Percentiles rank a stretch among this genome's conserved stretches.
Evolutionary conservation across 2,797 vertebrate genomes (phyloP).

Genomic region (Remorina albescens): DNA sequence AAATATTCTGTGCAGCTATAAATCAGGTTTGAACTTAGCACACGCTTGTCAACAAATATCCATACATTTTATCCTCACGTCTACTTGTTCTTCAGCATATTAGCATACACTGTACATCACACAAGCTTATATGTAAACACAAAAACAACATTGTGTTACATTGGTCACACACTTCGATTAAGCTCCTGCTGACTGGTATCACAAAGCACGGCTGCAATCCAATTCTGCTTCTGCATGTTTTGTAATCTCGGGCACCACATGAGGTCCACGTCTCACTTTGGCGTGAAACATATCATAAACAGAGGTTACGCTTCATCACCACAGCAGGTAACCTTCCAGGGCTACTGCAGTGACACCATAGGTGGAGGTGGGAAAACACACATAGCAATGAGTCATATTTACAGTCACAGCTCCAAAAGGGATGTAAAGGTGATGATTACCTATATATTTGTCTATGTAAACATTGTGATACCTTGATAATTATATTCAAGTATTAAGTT

Average conservation of each 20-base stretch:
- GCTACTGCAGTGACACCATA: constrained; percentile 48
- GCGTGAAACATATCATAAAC: constrained; percentile 74
- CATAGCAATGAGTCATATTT: constrained; percentile 54
- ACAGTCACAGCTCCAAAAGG: constrained; percentile 41
- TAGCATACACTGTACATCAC: constrained; percentile 47
- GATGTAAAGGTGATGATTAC: constrained; percentile 47
- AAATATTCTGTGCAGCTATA: constrained; percentile 5
- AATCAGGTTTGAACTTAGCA: constrained; percentile 23
- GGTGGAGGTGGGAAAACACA: constrained; percentile 28
- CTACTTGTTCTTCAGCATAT: constrained; percentile 24
- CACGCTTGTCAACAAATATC: constrained; percentile 26
- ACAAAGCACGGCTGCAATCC: constrained; percentile 73
- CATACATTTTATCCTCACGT: constrained; percentile 19
- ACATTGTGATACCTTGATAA: constrained; percentile 24
- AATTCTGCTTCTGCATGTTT: constrained; percentile 76
- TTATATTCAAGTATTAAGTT: constrained; percentile 32
- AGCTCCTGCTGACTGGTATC: constrained; percentile 74
- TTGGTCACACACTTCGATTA: constrained; percentile 79
- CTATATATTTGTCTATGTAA: constrained; percentile 30
- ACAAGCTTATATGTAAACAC: constrained; percentile 38
- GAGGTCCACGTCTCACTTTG: constrained; percentile 74
- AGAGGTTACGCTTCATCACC: constrained; percentile 59
- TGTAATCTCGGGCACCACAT: constrained; percentile 76
- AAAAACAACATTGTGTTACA: constrained; percentile 61
- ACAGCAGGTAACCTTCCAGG: constrained; percentile 60